These are phyloP conservation scores for Calycopis cecrops DNA, from an alignment of 1,140 invertebrate genomes.

Conservation along the genomic window DNA sequence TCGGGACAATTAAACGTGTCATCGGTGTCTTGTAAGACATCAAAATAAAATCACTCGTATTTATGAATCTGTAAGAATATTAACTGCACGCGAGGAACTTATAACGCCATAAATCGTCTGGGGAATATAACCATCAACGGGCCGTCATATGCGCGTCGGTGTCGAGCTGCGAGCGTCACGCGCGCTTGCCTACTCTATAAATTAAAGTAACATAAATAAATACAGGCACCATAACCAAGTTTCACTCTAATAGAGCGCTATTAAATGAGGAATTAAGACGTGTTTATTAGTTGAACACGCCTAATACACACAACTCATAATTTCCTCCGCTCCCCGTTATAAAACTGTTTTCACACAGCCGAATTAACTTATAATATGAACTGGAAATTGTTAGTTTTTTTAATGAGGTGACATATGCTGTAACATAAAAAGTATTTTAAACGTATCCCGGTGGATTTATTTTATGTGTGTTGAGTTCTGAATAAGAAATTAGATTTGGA, in stretches of 20 bases:
- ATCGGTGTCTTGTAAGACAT: conserved; percentile 67
- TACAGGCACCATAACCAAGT: conserved; percentile 69
- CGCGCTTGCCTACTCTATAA: conserved; percentile 55
- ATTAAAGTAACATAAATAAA: conserved; percentile 68
- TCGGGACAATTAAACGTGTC: conserved; percentile 62
- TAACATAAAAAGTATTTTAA: neutral
- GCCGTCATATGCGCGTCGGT: conserved; percentile 59
- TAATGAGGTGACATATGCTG: conserved; percentile 4
- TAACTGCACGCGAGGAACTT: conserved; percentile 62
- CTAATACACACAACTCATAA: conserved; percentile 62
- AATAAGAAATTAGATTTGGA: neutral
- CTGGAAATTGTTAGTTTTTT: conserved; percentile 6
- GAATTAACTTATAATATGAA: conserved; percentile 2
- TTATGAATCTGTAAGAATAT: conserved; percentile 68
- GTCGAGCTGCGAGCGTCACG: conserved; percentile 32
- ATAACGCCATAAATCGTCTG: conserved; percentile 72
- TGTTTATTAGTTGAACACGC: conserved; percentile 66
- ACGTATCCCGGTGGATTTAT: neutral
- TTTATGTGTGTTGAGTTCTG: neutral
- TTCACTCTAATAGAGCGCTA: conserved; percentile 71
- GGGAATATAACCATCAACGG: conserved; percentile 71
- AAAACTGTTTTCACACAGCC: conserved; percentile 9
- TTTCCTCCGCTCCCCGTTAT: conserved; percentile 44
- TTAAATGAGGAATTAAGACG: conserved; percentile 69
- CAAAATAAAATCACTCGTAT: conserved; percentile 71